Evolutionary conservation across 2,113 vertebrate genomes (phyloP).

Genomic region (Diadophis punctatus): DNA sequence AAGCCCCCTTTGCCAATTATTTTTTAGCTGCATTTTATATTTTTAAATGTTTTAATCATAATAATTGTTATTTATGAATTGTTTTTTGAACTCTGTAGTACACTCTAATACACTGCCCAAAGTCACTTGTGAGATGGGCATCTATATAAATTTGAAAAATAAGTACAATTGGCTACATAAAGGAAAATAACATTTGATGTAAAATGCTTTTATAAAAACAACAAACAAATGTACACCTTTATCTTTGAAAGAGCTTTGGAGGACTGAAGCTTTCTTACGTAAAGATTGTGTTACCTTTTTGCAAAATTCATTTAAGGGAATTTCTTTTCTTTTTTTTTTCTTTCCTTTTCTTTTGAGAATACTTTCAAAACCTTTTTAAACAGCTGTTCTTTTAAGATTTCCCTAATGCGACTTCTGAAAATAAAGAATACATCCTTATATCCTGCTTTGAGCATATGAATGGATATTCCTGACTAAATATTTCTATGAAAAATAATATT

Average conservation of each 20-base stretch:
- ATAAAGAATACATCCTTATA: conserved; percentile 64
- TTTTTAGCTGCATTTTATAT: not conserved
- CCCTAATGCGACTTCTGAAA: conserved; percentile 57
- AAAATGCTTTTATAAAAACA: conserved; percentile 48
- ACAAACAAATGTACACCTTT: not conserved
- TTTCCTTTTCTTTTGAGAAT: not conserved
- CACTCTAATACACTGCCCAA: not conserved
- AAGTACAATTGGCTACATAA: not conserved
- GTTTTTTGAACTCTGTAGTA: not conserved
- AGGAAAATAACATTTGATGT: conserved; percentile 60
- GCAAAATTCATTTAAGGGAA: conserved; percentile 18
- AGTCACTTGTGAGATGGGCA: not conserved
- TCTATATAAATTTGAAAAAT: not conserved
- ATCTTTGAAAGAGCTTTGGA: conserved; percentile 20
- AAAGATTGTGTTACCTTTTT: conserved; percentile 31
- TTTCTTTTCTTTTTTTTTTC: not conserved
- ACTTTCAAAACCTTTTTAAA: conserved; percentile 36
- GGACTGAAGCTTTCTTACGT: conserved; percentile 15
- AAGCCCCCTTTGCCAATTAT: not conserved
- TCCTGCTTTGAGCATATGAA: conserved; percentile 68
- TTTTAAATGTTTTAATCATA: not conserved
- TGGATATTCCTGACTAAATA: conserved; percentile 71
- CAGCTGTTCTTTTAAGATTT: conserved; percentile 48
- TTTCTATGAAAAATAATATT: conserved; percentile 67
- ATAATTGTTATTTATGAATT: not conserved